Evolutionary conservation across 2,797 vertebrate species (phyloP).

Genomic region (Gobionotothen gibberifrons): DNA sequence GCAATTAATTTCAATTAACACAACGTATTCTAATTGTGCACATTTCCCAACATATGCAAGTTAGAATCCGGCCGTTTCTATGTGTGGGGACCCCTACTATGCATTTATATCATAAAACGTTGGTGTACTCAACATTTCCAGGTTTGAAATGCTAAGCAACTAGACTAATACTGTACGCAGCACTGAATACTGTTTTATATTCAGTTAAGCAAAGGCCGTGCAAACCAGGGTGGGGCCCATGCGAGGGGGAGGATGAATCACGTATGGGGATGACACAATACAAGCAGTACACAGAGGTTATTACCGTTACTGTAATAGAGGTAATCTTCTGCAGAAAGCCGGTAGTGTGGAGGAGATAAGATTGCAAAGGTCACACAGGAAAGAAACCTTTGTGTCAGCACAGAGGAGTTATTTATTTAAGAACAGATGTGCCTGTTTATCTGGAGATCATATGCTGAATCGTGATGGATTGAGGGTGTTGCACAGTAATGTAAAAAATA

Average conservation of each 20-base stretch:
- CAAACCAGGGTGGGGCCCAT: constrained; percentile 65
- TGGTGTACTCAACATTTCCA: too few species aligned
- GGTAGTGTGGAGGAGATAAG: constrained; percentile 71
- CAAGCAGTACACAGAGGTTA: constrained; percentile 79
- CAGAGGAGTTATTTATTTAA: constrained; percentile 2
- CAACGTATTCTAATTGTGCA: too few species aligned
- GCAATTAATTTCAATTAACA: too few species aligned
- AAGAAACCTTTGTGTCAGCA: constrained; percentile 62
- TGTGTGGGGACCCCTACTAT: too few species aligned
- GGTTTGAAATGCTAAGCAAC: too few species aligned
- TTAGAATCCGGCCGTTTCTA: too few species aligned
- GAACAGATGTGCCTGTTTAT: not conserved
- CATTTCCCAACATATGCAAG: too few species aligned
- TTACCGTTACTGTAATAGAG: constrained; percentile 99
- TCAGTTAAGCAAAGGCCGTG: constrained; percentile 28
- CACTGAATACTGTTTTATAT: constrained; percentile 12
- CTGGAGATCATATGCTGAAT: not conserved
- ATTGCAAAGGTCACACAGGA: constrained; percentile 71
- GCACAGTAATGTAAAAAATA: not conserved
- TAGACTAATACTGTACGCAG: not conserved
- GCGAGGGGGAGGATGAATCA: constrained; percentile 67
- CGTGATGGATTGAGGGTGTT: not conserved
- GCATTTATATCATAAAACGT: too few species aligned
- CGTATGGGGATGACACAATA: constrained; percentile 65
- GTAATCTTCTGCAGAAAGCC: constrained; percentile 96